Base-by-base conservation (phyloP, 2,113 vertebrate species). In the Dasypus novemcinctus region DNA sequence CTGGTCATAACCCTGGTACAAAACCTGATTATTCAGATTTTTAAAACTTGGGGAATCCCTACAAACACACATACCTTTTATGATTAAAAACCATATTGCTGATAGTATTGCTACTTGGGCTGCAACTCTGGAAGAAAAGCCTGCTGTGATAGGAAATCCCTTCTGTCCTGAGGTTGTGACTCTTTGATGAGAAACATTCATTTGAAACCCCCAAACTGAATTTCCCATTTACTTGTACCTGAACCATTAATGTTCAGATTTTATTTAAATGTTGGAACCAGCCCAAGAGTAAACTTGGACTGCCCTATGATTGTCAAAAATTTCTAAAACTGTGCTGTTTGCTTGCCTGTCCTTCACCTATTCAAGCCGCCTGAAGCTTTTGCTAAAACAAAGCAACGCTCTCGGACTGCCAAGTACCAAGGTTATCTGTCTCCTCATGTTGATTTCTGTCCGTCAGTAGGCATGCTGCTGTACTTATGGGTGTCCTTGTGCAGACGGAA, bases 221-320 rank as follows among this genome's bases (percentile, higher is more conserved):
- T 80, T 93, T 84, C 64, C 68, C 72, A 21, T 82, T 91, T 95
- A 66, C 41, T 95, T 93, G 21, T n/a, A 80, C 75, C 59, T 36
- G 13, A 94, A 23, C 75, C 27, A 21, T 27, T 94, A 91, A 69
- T 69, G 36, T 59, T 91, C 54, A 88, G 21, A 82, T 94, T 89
- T 95, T 38, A 95, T 61, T 90, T n/a, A 95, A 69, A 23, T 91
- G 46, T 89, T 89, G 69, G 17, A 87, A 20, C 59, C 21, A 95
- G 49, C 11, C 38, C 90, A 93, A 46, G 71, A 92, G 38, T 90
- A 54, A 4, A 69, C 41, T 79, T 89, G 52, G 57, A 76, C 57
- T 92, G 43, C 25, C 63, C 31, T 89, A 25, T 64, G 41, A 92
- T 90, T 95, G 92, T 57, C 57, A 94, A 59, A 94, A 18, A 76